Conservation (phyloP, 2,113 vertebrate genomes). For the Saguinus imperator region DNA sequence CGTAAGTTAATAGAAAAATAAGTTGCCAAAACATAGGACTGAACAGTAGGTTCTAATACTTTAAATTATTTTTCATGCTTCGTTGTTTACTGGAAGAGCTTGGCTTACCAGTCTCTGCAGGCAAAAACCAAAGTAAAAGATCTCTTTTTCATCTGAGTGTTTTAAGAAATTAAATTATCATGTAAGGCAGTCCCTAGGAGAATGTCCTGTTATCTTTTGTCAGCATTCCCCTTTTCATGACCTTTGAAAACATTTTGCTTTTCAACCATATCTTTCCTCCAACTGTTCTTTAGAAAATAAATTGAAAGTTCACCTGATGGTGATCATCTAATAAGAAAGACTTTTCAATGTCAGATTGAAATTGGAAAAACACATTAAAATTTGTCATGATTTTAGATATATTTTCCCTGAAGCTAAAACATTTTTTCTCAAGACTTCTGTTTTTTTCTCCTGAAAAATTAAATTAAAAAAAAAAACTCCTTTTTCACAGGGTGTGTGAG, state of each 20-base stretch:
- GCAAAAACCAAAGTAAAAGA: neutral
- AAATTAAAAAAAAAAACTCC: neutral
- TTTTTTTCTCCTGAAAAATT: neutral
- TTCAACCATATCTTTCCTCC: neutral
- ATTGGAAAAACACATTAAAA: conserved; percentile 24
- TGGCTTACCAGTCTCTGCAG: neutral
- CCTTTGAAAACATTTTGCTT: conserved; percentile 53
- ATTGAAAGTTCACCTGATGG: conserved; percentile 17
- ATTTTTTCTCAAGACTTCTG: neutral
- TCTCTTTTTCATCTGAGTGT: neutral
- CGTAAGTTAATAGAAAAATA: neutral
- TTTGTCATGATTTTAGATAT: neutral
- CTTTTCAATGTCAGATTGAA: conserved; percentile 22
- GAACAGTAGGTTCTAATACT: neutral
- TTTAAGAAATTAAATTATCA: conserved; percentile 38
- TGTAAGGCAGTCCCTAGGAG: neutral
- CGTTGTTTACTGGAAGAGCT: neutral
- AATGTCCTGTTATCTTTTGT: conserved; percentile 30
- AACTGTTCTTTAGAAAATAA: conserved; percentile 21
- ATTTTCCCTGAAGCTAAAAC: neutral
- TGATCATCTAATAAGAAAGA: conserved; percentile 32
- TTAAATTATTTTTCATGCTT: neutral
- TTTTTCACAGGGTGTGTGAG: neutral
- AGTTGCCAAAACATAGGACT: neutral
- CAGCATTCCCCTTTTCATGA: neutral